These are phyloP conservation scores for Oithona nana DNA, from an alignment of 2,888 invertebrate species.

Conservation along the genomic window DNA sequence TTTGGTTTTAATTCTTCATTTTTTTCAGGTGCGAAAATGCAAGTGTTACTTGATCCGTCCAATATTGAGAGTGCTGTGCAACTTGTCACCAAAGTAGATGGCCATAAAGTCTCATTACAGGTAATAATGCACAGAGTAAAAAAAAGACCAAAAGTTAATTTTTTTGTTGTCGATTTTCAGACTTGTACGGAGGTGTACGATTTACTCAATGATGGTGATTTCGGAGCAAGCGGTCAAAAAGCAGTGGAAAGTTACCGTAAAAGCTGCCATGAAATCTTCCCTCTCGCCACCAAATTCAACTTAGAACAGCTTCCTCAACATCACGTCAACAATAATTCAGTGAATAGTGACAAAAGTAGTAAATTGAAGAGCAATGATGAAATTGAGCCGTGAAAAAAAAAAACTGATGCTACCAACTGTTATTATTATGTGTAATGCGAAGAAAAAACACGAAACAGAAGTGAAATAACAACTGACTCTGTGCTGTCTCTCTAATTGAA, in stretches of 20 bases:
- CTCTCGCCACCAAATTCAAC: conserved; percentile 24
- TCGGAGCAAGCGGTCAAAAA: conserved; percentile 48
- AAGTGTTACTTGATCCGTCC: background rate
- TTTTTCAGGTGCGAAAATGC: background rate
- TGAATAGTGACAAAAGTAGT: too few species aligned
- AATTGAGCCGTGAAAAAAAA: background rate
- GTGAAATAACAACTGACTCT: too few species aligned
- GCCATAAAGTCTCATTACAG: too few species aligned
- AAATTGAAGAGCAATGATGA: background rate
- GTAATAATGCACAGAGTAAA: too few species aligned
- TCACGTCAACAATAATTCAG: background rate
- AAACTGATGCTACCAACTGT: too few species aligned
- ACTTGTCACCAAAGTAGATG: conserved; percentile 20
- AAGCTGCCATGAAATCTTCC: conserved; percentile 52
- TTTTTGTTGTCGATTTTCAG: conserved; percentile 29
- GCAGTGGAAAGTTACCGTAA: conserved; percentile 47
- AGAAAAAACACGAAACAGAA: too few species aligned
- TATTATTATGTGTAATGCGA: too few species aligned
- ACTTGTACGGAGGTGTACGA: conserved; percentile 60
- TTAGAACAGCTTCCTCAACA: background rate
- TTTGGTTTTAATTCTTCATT: too few species aligned
- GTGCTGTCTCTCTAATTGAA: too few species aligned
- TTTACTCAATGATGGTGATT: conserved; percentile 54
- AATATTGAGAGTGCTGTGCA: background rate
- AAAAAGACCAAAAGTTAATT: too few species aligned